Conservation (phyloP, 2,888 invertebrate species). For the Spialia ferax region DNA sequence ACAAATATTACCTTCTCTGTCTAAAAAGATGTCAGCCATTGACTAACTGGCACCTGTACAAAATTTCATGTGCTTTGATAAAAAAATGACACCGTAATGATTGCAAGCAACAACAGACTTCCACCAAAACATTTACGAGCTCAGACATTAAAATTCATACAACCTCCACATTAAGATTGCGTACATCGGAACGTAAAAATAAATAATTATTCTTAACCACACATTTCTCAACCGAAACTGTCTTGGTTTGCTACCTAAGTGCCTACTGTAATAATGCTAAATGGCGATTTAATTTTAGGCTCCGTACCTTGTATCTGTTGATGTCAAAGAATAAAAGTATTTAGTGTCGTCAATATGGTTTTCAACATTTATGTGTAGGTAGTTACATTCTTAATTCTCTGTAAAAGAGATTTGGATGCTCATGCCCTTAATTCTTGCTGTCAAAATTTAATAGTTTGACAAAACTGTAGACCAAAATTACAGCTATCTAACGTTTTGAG, state of each 20-base stretch:
- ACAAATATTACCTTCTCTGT: too few relatives aligned
- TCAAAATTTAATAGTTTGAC: too few relatives aligned
- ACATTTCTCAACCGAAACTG: constrained; percentile 38
- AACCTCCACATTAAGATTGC: constrained; percentile 15
- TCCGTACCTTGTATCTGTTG: constrained; percentile 45
- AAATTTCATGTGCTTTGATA: not conserved
- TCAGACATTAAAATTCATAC: constrained; percentile 32
- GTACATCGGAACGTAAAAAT: constrained; percentile 26
- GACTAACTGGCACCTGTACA: not conserved
- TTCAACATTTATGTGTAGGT: not conserved
- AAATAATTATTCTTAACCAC: constrained; percentile 40
- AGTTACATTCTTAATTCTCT: too few relatives aligned
- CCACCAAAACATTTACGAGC: constrained; percentile 13
- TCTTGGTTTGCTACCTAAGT: constrained; percentile 22
- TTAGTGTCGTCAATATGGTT: not conserved
- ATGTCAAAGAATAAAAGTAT: constrained; percentile 41
- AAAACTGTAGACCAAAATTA: too few relatives aligned
- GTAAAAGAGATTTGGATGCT: not conserved
- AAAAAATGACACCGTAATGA: not conserved
- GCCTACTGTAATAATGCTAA: constrained; percentile 54
- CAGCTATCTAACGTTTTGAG: too few relatives aligned
- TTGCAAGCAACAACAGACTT: not conserved
- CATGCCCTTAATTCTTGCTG: not conserved
- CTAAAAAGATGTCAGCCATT: too few relatives aligned
- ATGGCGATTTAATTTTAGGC: constrained; percentile 64